phyloP scores from a whole-genome alignment of 2,797 vertebrate species.

The Intellagama lesueurii region DNA sequence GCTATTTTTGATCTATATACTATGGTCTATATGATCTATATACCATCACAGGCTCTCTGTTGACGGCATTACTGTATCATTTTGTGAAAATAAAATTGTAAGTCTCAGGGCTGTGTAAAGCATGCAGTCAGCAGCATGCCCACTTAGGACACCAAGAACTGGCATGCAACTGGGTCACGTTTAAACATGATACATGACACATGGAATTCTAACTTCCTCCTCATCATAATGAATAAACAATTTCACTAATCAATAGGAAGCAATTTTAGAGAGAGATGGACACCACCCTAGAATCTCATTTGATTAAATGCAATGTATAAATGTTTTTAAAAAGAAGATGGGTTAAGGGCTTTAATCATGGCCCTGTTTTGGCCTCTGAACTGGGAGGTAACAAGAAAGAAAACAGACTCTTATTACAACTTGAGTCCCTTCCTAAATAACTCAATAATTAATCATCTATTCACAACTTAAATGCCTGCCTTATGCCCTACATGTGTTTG shows the following conservation, averaged over 20 bases:
- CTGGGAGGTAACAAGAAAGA: background rate
- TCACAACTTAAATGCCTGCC: background rate
- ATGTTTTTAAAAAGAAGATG: background rate
- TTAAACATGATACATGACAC: background rate
- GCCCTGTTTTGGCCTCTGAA: background rate
- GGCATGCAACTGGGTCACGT: background rate
- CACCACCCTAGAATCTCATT: background rate
- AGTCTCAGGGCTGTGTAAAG: background rate
- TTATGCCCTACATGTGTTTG: background rate
- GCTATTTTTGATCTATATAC: too few relatives aligned
- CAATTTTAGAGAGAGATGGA: background rate
- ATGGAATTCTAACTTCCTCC: background rate
- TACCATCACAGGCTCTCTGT: background rate
- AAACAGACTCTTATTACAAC: background rate
- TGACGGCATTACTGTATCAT: background rate
- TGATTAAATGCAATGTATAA: background rate
- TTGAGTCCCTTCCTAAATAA: background rate
- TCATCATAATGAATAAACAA: too few relatives aligned
- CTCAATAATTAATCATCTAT: conserved; percentile 19
- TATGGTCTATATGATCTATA: too few relatives aligned
- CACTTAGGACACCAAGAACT: background rate
- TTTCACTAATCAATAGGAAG: background rate
- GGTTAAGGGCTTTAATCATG: background rate
- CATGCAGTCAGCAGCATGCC: background rate
- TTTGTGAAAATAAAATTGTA: too few relatives aligned